Percentiles rank a stretch among this genome's conserved stretches.
Conservation (phyloP, 2,797 vertebrate species). For the Myripristis jacobus region DNA sequence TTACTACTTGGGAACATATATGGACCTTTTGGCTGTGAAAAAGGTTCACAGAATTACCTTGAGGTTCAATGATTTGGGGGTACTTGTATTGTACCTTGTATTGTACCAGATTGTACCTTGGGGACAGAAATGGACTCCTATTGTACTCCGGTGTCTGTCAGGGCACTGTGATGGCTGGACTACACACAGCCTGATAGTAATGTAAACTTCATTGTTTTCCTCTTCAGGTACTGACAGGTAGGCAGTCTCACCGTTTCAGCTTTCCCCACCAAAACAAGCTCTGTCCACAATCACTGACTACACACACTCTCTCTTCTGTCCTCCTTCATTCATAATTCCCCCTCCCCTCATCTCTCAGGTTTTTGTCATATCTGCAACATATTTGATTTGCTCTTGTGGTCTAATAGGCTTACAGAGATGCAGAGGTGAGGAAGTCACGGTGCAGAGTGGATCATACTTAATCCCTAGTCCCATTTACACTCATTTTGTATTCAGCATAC, state of each 20-base stretch:
- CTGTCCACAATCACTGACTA: not conserved
- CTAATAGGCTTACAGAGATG: conserved; percentile 61
- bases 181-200: not conserved
- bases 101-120: too few relatives aligned
- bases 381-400: conserved; percentile 59
- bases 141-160: too few relatives aligned
- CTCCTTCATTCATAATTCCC: conserved; percentile 23
- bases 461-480: conserved; percentile 54
- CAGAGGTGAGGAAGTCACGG: conserved; percentile 50
- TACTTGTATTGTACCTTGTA: too few relatives aligned
- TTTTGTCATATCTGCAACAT: conserved; percentile 16
- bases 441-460: conserved; percentile 58
- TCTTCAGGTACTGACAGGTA: not conserved
- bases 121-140: too few relatives aligned
- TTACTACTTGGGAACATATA: too few relatives aligned
- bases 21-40: too few relatives aligned
- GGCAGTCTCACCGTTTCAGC: not conserved
- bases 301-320: not conserved
- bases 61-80: too few relatives aligned
- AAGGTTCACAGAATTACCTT: too few relatives aligned
- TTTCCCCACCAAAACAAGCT: not conserved
- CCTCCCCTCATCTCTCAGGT: conserved; percentile 21
- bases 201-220: not conserved
- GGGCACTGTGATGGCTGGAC: not conserved
- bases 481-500: conserved; percentile 44